Conservation (phyloP, 2,797 vertebrate species). For the Enoplosus armatus region DNA sequence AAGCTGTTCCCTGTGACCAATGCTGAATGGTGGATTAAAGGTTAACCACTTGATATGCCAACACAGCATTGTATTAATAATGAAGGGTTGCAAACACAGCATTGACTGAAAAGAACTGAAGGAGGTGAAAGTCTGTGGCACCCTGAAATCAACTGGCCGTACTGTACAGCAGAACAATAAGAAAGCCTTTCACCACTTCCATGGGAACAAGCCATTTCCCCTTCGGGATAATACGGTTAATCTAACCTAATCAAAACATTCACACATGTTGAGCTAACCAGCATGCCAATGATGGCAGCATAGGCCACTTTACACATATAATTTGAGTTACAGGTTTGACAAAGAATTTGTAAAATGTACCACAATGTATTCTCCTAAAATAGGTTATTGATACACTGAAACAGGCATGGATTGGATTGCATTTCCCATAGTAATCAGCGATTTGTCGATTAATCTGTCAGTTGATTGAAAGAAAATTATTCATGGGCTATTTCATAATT, state of each 20-base stretch:
- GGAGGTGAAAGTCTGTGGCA: constrained; percentile 25
- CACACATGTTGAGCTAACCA: constrained; percentile 16
- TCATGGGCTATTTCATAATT: background rate
- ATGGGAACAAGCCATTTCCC: constrained; percentile 25
- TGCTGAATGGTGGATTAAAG: constrained; percentile 32
- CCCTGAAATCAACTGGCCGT: constrained; percentile 16
- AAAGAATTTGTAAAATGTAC: background rate
- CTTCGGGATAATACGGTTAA: constrained; percentile 23
- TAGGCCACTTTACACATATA: background rate
- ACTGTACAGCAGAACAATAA: constrained; percentile 13
- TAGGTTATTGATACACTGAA: background rate
- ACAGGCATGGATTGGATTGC: background rate
- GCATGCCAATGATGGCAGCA: background rate
- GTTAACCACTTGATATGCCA: constrained; percentile 36
- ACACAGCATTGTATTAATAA: constrained; percentile 40
- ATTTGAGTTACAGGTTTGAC: background rate
- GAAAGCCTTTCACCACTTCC: constrained; percentile 31
- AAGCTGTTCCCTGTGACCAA: background rate
- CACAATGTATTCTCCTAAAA: background rate
- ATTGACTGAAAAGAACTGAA: constrained; percentile 27
- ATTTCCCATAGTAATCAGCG: background rate
- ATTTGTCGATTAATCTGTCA: background rate
- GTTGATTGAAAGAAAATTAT: background rate
- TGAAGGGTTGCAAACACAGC: constrained; percentile 27
- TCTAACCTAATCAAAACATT: constrained; percentile 46